A percentile compares a stretch with the other conserved stretches of the same genome.
These are phyloP conservation scores for Agelaius tricolor DNA, from an alignment of 2,113 vertebrate genomes.

Conservation along the genomic window DNA sequence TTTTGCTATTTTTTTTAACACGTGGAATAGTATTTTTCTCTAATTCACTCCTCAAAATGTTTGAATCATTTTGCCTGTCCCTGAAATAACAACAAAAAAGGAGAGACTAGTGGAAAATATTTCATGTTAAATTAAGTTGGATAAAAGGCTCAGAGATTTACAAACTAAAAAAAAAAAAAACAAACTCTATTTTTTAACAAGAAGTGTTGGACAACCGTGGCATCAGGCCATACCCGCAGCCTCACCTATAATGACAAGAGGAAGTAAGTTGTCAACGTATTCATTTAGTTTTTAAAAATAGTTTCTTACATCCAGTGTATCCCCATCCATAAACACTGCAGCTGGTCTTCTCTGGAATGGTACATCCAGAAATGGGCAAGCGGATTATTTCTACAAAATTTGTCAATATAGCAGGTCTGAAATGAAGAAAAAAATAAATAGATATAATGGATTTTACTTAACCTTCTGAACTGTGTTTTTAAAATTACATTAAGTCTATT, in stretches of 20 bases:
- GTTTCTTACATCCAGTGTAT: slow-evolving; percentile 92
- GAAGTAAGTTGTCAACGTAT: slow-evolving; percentile 28
- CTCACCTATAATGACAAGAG: slow-evolving; percentile 50
- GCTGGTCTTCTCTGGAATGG: slow-evolving; percentile 86
- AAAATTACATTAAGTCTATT: not conserved
- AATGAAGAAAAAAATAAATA: slow-evolving; percentile 18
- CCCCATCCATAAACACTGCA: slow-evolving; percentile 98
- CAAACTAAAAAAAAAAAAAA: not conserved
- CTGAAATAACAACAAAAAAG: not conserved
- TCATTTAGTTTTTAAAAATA: slow-evolving; percentile 55
- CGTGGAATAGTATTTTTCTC: not conserved
- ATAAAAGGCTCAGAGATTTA: not conserved
- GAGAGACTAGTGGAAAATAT: not conserved
- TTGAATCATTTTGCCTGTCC: not conserved
- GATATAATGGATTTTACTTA: not conserved
- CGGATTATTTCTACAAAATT: slow-evolving; percentile 88
- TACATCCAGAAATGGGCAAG: slow-evolving; percentile 89
- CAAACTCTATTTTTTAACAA: not conserved
- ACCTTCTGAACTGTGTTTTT: not conserved
- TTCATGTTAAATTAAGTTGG: not conserved
- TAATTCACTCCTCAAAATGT: not conserved
- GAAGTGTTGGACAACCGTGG: not conserved
- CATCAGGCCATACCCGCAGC: slow-evolving; percentile 20
- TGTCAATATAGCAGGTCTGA: slow-evolving; percentile 85
- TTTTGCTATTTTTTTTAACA: not conserved